A percentile compares a stretch with the other conserved stretches of the same genome.
phyloP scores from a whole-genome alignment of 2,113 vertebrate genomes.

The Gallinago jamesoni region DNA sequence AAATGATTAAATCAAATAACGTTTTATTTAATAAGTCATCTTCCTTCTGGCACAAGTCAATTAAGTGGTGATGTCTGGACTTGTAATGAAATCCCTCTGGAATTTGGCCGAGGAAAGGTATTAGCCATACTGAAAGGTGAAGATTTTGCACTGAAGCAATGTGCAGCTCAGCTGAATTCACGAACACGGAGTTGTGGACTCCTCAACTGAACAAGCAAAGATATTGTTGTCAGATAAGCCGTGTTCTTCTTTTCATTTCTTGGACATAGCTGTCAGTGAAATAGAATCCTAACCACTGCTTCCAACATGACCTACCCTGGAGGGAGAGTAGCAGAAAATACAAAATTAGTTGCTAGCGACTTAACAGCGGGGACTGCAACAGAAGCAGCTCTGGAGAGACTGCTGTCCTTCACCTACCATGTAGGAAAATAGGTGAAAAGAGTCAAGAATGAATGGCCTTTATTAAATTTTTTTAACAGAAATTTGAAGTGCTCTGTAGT shows the following conservation, averaged over 20 bases:
- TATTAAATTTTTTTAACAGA: background rate
- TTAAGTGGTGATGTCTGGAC: background rate
- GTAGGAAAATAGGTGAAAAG: background rate
- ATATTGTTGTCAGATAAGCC: background rate
- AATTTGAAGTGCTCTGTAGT: background rate
- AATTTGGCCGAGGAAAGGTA: background rate
- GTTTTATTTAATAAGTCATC: background rate
- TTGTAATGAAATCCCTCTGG: background rate
- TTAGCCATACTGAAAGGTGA: background rate
- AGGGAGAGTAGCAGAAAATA: background rate
- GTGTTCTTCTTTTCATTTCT: background rate
- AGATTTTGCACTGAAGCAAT: background rate
- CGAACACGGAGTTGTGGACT: background rate
- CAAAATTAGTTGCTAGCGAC: background rate
- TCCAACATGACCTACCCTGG: background rate
- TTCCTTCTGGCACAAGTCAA: background rate
- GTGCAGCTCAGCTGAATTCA: background rate
- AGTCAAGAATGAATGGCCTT: background rate
- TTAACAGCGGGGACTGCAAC: background rate
- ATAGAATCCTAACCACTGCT: background rate
- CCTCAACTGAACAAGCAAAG: background rate
- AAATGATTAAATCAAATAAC: background rate
- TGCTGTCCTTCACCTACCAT: background rate
- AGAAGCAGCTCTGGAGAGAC: background rate
- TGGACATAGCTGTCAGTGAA: background rate